phyloP scores from a whole-genome alignment of 2,888 invertebrate species.

The Reticulitermes lucifugus region DNA sequence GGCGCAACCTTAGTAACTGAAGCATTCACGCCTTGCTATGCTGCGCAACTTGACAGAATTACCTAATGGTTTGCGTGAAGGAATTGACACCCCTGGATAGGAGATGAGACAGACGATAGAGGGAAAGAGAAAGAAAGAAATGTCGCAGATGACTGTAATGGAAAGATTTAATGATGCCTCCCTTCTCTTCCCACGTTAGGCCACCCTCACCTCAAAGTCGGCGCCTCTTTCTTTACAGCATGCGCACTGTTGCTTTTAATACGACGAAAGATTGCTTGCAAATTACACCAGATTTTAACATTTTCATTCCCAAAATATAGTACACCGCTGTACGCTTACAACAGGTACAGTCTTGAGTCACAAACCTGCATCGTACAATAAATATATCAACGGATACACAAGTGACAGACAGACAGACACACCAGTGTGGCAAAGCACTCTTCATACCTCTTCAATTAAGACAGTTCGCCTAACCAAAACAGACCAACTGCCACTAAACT shows the following conservation, averaged over 20 bases:
- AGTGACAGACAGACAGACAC: no score
- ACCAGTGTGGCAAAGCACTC: no score
- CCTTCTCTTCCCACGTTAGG: constrained; percentile 14
- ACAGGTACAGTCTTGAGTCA: not conserved
- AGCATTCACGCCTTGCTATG: no score
- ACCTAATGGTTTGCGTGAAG: not conserved
- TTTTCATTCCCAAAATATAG: constrained; percentile 39
- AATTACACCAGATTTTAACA: constrained; percentile 42
- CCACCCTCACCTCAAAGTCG: not conserved
- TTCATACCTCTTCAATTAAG: no score
- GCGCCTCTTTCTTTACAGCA: not conserved
- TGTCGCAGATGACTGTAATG: constrained; percentile 65
- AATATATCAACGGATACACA: no score
- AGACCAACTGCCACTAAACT: no score
- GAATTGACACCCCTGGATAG: constrained; percentile 18
- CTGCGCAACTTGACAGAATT: no score
- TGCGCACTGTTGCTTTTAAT: constrained; percentile 29
- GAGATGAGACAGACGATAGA: not conserved
- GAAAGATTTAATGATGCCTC: constrained; percentile 62
- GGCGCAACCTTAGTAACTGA: no score
- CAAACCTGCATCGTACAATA: not conserved
- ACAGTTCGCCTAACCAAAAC: no score
- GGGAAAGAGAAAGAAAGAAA: constrained; percentile 48
- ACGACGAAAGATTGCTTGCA: constrained; percentile 35
- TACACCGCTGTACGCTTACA: constrained; percentile 1